Base-by-base conservation (phyloP, 2,888 invertebrate species). In the Norana najaformis region DNA sequence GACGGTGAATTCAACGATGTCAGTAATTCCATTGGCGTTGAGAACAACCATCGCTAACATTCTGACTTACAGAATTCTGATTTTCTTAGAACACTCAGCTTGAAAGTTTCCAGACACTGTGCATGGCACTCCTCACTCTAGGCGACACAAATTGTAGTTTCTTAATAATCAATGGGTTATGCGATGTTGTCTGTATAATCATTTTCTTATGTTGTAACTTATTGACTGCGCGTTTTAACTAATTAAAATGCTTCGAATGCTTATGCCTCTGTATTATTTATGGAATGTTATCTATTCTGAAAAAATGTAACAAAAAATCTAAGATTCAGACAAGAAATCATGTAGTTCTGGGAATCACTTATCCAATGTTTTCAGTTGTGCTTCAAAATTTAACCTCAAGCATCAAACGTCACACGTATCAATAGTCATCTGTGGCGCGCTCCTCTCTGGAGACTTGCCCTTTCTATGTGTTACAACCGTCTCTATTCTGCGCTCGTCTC, bases 1-100 rank as follows among this genome's bases (percentile, higher is more conserved):
- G 69, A 69, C 69, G 69, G 69, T 30, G 69, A 69, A 69, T 69
- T 69, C 69, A 69, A 69, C 69, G 69, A 69, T 69, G 69, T 69
- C n/a, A n/a, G 30, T 69, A 69, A 69, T n/a, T n/a, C 30, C 69
- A 69, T 69, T 11, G n/a, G 69, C 69, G 69, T 69, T 69, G 69
- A 30, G n/a, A 69, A n/a, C 69, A 69, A 69, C n/a, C 69, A n/a
- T 5, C 69, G 69, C 16, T 69, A n/a, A 69, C n/a, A 69, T 30
- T 5, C n/a, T 69, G 69, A 11, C 69, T 6, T 8, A n/a, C 16
- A n/a, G 47, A 14, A 47, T 11, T n/a, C n/a, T 69, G 8, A n/a
- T 11, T n/a, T 6, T n/a, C n/a, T n/a, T 3, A n/a, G 30, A 69
- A 69, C n/a, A n/a, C n/a, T 69, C 1, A 8, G n/a, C 13, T 69